phyloP scores from a whole-genome alignment of 2,113 vertebrate species.

The Otocyon megalotis region DNA sequence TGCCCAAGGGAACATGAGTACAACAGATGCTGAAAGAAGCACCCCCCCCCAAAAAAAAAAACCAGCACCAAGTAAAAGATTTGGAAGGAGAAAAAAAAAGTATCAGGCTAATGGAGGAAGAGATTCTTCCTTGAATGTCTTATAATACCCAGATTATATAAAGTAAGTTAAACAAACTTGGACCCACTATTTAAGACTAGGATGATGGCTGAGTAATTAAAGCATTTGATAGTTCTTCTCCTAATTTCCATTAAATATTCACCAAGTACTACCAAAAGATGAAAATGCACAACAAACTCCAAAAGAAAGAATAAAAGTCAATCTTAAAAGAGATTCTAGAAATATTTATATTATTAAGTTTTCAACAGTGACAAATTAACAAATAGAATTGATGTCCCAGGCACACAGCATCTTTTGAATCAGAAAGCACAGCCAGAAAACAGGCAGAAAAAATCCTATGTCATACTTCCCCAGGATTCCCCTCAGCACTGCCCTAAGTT shows the following conservation, averaged over 20 bases:
- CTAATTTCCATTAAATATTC: neutral
- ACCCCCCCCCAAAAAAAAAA: no score
- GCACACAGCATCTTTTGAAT: neutral
- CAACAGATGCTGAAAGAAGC: no score
- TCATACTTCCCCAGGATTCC: neutral
- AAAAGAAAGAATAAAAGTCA: constrained; percentile 43
- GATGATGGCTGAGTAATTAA: neutral
- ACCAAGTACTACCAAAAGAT: constrained; percentile 3
- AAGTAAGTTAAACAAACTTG: constrained; percentile 35
- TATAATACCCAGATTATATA: neutral
- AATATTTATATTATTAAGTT: constrained; percentile 26
- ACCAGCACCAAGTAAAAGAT: no score
- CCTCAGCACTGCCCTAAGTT: neutral
- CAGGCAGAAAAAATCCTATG: neutral
- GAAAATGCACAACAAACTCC: neutral
- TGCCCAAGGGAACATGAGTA: no score
- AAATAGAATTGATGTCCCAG: constrained; percentile 29
- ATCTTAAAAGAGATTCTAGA: neutral
- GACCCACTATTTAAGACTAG: neutral
- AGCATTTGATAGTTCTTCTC: neutral
- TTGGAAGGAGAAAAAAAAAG: neutral
- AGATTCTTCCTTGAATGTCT: neutral
- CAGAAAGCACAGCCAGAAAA: constrained; percentile 32
- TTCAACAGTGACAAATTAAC: constrained; percentile 12
- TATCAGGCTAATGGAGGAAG: neutral